Evolutionary conservation across 2,113 vertebrate genomes (phyloP), one percentile per base, ranked within the genome.

Genomic region (Anarrhichthys ocellatus): DNA sequence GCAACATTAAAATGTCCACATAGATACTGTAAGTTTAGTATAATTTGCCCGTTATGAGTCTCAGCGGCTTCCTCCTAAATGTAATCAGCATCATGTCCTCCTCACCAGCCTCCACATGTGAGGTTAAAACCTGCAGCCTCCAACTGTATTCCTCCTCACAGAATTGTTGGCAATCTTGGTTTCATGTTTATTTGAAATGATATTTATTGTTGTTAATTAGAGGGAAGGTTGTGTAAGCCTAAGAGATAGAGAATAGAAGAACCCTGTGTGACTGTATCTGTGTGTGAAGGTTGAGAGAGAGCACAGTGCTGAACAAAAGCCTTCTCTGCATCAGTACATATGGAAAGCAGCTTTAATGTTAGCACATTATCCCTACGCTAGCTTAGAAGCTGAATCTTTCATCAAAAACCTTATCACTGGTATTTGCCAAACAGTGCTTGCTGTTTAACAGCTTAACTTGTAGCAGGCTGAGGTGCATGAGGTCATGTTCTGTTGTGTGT

Each of bases 381-480:
- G 9, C 71, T 59, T 71, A 6, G 54, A 69, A 48, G 64, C 40
- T 22, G 6, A 62, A 14, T 1, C 14, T 76, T 72, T 78, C 73
- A 78, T 48, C 59, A 40, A 62, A 73, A 83, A 65, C 40, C 2
- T 83, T 27, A 13, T 65, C 46, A 38, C 18, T 71, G 52, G 38
- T 76, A 58, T 81, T 73, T 86, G 46, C 65, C 65, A 64, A 82
- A 70, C 59, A 38, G 56, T 50, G 34, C 73, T 81, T 50, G 61
- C 74, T 83, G 69, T 73, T 9, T n/a, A 72, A 59, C 38, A 73
- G 72, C 62, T 77, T 50, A 40, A 61, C 48, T 66, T 22, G 85
- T 81, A 86, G 83, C 83, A 84, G 63, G 10, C 42, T 17, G 65
- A 73, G 77, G 64, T 87, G 87, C 84, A 82, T 87, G 78, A 71